Conservation (phyloP, 2,888 invertebrate species). For the Xanthostigma xanthostigma region DNA sequence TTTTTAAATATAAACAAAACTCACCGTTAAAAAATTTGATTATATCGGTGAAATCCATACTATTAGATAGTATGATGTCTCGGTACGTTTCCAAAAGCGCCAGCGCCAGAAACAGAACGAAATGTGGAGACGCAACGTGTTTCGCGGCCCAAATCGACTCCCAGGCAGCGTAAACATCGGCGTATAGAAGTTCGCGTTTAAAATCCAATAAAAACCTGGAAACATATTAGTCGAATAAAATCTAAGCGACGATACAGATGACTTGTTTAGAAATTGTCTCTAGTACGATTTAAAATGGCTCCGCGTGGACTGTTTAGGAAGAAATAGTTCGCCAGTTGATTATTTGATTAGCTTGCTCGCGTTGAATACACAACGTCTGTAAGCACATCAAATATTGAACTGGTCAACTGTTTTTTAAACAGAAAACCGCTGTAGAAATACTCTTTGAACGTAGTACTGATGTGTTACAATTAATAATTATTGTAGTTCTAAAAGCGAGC, state of each 20-base stretch:
- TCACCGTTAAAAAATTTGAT: constrained; percentile 96
- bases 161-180: constrained; percentile 91
- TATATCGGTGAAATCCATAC: constrained; percentile 96
- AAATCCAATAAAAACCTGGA: constrained; percentile 73
- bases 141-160: constrained; percentile 93
- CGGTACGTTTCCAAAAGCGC: constrained; percentile 84
- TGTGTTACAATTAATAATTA: too few relatives aligned
- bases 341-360: too few relatives aligned
- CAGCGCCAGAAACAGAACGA: constrained; percentile 84
- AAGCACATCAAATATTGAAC: too few relatives aligned
- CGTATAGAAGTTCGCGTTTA: constrained; percentile 82
- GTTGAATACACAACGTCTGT: too few relatives aligned
- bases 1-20: constrained; percentile 16
- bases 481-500: too few relatives aligned
- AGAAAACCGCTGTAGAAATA: too few relatives aligned
- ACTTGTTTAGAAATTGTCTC: neutral
- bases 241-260: neutral
- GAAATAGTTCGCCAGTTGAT: neutral
- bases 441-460: too few relatives aligned
- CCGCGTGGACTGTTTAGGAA: neutral
- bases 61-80: constrained; percentile 86
- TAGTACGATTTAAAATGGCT: neutral
- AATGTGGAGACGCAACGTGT: constrained; percentile 71
- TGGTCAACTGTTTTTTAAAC: too few relatives aligned
- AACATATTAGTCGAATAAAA: neutral